Evolutionary conservation across 2,888 invertebrate genomes (phyloP).

Genomic region (Dioctria rufipes): DNA sequence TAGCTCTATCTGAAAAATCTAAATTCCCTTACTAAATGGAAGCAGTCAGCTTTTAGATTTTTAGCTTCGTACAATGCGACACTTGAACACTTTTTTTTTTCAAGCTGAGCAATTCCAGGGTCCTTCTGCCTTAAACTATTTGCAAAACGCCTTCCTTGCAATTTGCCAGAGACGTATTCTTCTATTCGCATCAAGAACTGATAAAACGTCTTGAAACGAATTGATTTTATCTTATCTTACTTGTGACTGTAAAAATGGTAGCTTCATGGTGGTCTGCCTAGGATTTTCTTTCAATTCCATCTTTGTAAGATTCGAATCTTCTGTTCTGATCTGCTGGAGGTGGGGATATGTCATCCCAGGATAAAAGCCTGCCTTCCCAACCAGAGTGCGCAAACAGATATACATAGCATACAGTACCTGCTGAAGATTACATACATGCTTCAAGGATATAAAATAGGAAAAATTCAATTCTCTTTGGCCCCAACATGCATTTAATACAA

Average conservation of each 20-base stretch:
- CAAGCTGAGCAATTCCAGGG: background rate
- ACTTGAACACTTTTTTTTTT: background rate
- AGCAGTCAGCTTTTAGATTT: conserved; percentile 15
- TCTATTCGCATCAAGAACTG: conserved; percentile 8
- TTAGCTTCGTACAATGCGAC: background rate
- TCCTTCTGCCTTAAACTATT: background rate
- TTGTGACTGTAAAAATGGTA: conserved; percentile 30
- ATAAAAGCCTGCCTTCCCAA: background rate
- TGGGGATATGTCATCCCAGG: background rate
- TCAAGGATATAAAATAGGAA: conserved; percentile 1
- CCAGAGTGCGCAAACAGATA: conserved; percentile 13
- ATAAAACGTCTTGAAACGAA: conserved; percentile 33
- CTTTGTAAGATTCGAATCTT: background rate
- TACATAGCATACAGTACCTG: background rate
- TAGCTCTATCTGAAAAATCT: background rate
- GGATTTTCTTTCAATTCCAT: background rate
- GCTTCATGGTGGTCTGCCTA: background rate
- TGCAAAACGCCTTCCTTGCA: conserved; percentile 13
- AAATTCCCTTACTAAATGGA: background rate
- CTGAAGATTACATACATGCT: background rate
- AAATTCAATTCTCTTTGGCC: conserved; percentile 45
- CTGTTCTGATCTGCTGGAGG: background rate
- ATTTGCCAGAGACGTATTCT: conserved; percentile 24
- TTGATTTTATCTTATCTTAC: conserved; percentile 40
- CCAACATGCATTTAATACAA: conserved; percentile 36